A percentile compares a stretch with the other conserved stretches of the same genome.
Evolutionary conservation across 2,888 invertebrate species (phyloP).

Genomic region (Candidula unifasciata): DNA sequence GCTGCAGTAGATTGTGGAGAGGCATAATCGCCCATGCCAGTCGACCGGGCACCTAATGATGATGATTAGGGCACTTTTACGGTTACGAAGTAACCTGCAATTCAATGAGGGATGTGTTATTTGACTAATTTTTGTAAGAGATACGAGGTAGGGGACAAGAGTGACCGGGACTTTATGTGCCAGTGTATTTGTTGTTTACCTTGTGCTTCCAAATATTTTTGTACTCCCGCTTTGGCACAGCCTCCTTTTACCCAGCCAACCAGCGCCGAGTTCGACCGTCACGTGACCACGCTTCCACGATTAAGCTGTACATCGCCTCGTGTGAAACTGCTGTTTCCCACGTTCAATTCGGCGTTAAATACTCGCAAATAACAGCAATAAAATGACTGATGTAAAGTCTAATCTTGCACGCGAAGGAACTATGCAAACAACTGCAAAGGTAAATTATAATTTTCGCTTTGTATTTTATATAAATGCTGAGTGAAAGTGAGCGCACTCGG

Average conservation of each 20-base stretch:
- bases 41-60: too few species aligned
- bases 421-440: slow-evolving; percentile 74
- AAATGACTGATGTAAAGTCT: slow-evolving; percentile 71
- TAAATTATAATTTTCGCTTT: slow-evolving; percentile 16
- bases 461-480: neutral
- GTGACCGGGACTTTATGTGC: too few species aligned
- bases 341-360: slow-evolving; percentile 58
- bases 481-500: slow-evolving; percentile 11
- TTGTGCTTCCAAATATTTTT: slow-evolving; percentile 45
- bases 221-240: slow-evolving; percentile 66
- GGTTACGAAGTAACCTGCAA: too few species aligned
- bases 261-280: slow-evolving; percentile 57
- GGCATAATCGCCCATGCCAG: too few species aligned
- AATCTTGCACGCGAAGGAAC: slow-evolving; percentile 69
- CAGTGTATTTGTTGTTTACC: slow-evolving; percentile 36
- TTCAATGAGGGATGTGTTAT: too few species aligned
- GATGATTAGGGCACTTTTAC: too few species aligned
- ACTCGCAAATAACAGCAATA: slow-evolving; percentile 57
- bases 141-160: too few species aligned
- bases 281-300: slow-evolving; percentile 73
- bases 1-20: too few species aligned
- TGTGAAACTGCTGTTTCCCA: slow-evolving; percentile 65
- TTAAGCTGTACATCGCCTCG: slow-evolving; percentile 64
- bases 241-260: slow-evolving; percentile 66
- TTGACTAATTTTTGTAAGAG: too few species aligned